Conservation (phyloP, 1,140 invertebrate genomes). For the Formica selysi region DNA sequence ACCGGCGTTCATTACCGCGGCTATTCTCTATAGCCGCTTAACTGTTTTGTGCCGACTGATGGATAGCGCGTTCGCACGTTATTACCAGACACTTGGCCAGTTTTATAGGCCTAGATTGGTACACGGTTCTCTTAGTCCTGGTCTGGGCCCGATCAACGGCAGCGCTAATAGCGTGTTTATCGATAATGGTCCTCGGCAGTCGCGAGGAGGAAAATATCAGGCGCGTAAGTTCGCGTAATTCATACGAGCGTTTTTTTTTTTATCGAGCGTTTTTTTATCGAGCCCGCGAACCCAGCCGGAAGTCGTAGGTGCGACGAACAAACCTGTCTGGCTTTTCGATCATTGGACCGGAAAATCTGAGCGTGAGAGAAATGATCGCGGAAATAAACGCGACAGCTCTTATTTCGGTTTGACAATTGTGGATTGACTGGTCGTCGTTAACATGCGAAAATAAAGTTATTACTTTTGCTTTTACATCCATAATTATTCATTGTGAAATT, state of each 20-base stretch:
- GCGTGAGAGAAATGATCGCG: neutral
- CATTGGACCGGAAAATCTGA: slow-evolving; percentile 9
- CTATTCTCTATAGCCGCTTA: slow-evolving; percentile 75
- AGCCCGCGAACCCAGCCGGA: slow-evolving; percentile 36
- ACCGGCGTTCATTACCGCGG: slow-evolving; percentile 70
- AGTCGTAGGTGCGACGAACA: slow-evolving; percentile 52
- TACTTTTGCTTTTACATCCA: neutral
- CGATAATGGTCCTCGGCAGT: slow-evolving; percentile 66
- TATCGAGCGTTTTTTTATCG: neutral
- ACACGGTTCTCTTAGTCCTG: slow-evolving; percentile 53
- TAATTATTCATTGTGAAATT: slow-evolving; percentile 61
- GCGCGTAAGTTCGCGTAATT: slow-evolving; percentile 61
- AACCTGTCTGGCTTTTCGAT: slow-evolving; percentile 23
- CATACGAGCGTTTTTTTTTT: slow-evolving; percentile 24
- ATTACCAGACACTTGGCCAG: slow-evolving; percentile 79
- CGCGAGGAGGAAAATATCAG: slow-evolving; percentile 31
- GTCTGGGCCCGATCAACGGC: slow-evolving; percentile 33
- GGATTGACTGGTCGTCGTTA: slow-evolving; percentile 7
- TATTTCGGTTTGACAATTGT: slow-evolving; percentile 28
- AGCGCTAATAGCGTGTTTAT: slow-evolving; percentile 73
- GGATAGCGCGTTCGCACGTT: slow-evolving; percentile 83
- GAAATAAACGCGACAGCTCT: slow-evolving; percentile 5
- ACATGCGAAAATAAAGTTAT: slow-evolving; percentile 10
- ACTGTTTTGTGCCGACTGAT: slow-evolving; percentile 82
- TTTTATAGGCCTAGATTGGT: slow-evolving; percentile 82